Evolutionary conservation across 2,113 vertebrate genomes (phyloP), one percentile per base, ranked within the genome.

Genomic region (Steatornis caripensis): DNA sequence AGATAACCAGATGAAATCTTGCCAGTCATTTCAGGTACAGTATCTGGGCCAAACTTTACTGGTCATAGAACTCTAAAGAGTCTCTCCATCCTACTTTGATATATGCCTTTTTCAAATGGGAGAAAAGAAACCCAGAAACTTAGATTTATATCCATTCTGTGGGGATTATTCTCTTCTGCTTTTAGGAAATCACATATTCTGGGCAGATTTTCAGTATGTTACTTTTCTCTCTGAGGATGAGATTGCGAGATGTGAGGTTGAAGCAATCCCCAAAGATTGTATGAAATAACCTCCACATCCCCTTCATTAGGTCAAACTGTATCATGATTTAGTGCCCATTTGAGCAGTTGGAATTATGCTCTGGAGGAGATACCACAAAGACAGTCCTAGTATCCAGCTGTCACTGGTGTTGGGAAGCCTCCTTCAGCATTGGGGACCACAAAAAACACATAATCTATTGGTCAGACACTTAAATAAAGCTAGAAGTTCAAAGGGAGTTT

Each of bases 1-100:
- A 8, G 99, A 99, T 97, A 98, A 92, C 77, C 99, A 99, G 96
- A 99, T 99, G 99, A 99, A 99, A 95, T 98, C 98, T 66, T 99
- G 97, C 80, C 98, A 98, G 91, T 99, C 99, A 0, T 99, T 99
- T 87, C 99, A 99, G 99, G 99, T 99, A 96, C 41, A 36, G 81
- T 76, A 27, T 85, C 70, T 85, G 43, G 7, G 79, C 34, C 19
- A 61, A 60, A 54, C 36, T 53, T 61, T 12, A 48, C 27, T 71
- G 49, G 12, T 55, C 30, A 19, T 34, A 70, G 32, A 54, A 8
- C 43, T 27, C 34, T 70, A 1, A 26, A 51, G 34, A 61, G 49
- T 29, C 84, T 61, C 62, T 86, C 26, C 23, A 86, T 65, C 64
- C 41, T 77, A 16, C 22, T 30, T 83, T 54, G 55, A 21, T 45